These are phyloP conservation scores for Apotomis capreana DNA, from an alignment of 2,888 invertebrate species.

Conservation along the genomic window DNA sequence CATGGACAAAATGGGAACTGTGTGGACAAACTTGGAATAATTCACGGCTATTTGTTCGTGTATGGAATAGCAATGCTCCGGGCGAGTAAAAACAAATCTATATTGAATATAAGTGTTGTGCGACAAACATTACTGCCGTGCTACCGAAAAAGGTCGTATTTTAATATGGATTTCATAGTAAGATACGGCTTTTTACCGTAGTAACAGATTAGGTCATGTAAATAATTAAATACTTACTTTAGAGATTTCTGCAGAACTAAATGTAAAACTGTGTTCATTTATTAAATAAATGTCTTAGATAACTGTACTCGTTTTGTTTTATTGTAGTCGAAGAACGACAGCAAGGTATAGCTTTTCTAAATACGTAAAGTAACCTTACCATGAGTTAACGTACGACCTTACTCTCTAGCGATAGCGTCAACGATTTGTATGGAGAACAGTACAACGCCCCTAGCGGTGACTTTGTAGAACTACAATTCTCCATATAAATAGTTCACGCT, in stretches of 20 bases:
- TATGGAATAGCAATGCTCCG: constrained; percentile 58
- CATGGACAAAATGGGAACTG: background rate
- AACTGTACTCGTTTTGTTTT: constrained; percentile 47
- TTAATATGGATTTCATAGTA: no score
- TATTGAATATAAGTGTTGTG: constrained; percentile 45
- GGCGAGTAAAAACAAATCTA: constrained; percentile 64
- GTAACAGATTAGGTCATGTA: constrained; percentile 38
- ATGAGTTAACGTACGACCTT: no score
- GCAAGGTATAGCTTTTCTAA: no score
- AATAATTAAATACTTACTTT: constrained; percentile 41
- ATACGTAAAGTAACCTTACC: no score
- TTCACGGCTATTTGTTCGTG: constrained; percentile 22
- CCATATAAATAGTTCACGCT: no score
- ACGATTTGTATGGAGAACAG: no score
- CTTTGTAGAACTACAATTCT: no score
- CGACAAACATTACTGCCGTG: constrained; percentile 32
- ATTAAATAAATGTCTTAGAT: constrained; percentile 76
- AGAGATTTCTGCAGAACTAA: constrained; percentile 59
- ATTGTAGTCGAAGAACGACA: background rate
- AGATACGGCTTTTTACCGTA: no score
- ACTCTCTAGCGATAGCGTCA: no score
- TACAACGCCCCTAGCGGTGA: no score
- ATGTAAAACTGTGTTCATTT: constrained; percentile 79
- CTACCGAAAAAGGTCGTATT: no score
- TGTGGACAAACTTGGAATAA: background rate